phyloP scores from a whole-genome alignment of 2,888 invertebrate species.

The Dinocampus coccinellae region DNA sequence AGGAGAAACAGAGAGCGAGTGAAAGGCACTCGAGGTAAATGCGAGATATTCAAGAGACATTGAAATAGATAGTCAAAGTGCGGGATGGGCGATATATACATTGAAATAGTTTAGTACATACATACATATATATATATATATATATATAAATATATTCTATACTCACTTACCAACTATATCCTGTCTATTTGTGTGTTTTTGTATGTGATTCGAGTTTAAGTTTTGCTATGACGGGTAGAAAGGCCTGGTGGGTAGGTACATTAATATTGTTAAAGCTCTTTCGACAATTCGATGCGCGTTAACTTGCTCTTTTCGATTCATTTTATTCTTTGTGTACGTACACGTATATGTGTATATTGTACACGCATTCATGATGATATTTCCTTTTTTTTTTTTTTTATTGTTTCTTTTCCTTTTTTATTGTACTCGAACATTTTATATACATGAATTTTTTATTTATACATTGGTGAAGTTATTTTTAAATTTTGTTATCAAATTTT shows the following conservation, averaged over 20 bases:
- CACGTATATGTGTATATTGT: background rate
- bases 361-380: constrained; percentile 34
- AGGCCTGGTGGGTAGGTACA: constrained; percentile 47
- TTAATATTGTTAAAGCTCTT: constrained; percentile 61
- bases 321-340: constrained; percentile 10
- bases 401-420: constrained; percentile 27
- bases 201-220: constrained; percentile 58
- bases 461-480: background rate
- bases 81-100: background rate
- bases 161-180: background rate
- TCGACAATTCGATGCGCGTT: constrained; percentile 65
- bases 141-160: background rate
- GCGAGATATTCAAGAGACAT: constrained; percentile 7
- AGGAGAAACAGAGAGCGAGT: constrained; percentile 44
- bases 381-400: constrained; percentile 22
- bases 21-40: constrained; percentile 2
- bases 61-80: constrained; percentile 17
- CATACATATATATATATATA: background rate
- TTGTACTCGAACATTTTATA: background rate
- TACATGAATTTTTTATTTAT: background rate
- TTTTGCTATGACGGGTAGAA: constrained; percentile 56
- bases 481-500: background rate
- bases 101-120: too few relatives aligned
- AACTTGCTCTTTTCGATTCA: constrained; percentile 36
- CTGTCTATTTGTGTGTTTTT: constrained; percentile 27